Evolutionary conservation across 2,888 invertebrate genomes (phyloP).

Genomic region (Xestobium rufovillosum): DNA sequence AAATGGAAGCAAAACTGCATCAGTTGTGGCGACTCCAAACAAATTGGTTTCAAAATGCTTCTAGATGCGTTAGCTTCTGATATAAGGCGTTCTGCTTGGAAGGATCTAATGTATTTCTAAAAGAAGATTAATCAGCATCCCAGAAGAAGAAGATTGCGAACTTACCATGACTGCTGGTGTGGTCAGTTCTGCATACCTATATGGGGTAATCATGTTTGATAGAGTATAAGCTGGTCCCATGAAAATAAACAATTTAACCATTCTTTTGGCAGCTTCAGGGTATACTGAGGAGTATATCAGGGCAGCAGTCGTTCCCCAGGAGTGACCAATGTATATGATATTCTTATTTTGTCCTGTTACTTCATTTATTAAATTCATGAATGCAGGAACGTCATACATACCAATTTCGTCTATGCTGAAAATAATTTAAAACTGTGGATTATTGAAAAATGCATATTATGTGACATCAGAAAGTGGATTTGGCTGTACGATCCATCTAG

Average conservation of each 20-base stretch:
- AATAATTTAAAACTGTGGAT: too few species aligned
- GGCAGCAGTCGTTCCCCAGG: slow-evolving; percentile 51
- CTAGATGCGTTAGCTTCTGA: slow-evolving; percentile 33
- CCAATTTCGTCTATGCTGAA: slow-evolving; percentile 54
- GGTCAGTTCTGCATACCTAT: slow-evolving; percentile 41
- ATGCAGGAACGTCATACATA: slow-evolving; percentile 50
- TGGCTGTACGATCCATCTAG: too few species aligned
- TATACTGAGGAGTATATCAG: slow-evolving; percentile 49
- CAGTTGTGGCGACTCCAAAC: slow-evolving; percentile 32
- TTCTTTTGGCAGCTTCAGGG: slow-evolving; percentile 49
- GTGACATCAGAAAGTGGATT: too few species aligned
- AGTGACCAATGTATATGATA: slow-evolving; percentile 51
- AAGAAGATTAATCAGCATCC: too few species aligned
- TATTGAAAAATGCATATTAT: too few species aligned
- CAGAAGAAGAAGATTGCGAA: not conserved
- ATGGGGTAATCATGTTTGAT: slow-evolving; percentile 50
- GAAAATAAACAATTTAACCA: slow-evolving; percentile 46
- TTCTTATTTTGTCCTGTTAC: slow-evolving; percentile 36
- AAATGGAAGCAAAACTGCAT: slow-evolving; percentile 32
- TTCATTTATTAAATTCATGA: slow-evolving; percentile 47
- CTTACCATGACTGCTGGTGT: not conserved
- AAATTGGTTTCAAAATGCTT: slow-evolving; percentile 29
- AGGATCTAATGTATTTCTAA: too few species aligned
- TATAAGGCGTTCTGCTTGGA: slow-evolving; percentile 13
- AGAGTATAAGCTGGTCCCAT: slow-evolving; percentile 52